phyloP scores from a whole-genome alignment of 2,113 vertebrate species.

The Myxocyprinus asiaticus region DNA sequence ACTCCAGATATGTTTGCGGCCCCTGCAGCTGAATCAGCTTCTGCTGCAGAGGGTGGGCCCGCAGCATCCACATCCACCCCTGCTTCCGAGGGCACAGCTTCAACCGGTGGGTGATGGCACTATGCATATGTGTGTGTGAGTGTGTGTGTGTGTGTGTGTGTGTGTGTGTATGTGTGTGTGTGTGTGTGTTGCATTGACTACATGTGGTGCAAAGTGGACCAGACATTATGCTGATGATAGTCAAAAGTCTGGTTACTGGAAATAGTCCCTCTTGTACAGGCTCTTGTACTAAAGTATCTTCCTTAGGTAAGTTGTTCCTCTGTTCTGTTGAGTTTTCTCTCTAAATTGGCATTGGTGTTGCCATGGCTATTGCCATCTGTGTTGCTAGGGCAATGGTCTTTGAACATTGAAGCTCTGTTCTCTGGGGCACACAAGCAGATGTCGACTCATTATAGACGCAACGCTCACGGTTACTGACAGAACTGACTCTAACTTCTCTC shows the following conservation, averaged over 20 bases:
- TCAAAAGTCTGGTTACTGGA: no score
- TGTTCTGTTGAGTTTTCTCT: constrained; percentile 16
- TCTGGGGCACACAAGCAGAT: constrained; percentile 25
- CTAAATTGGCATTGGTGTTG: constrained; percentile 44
- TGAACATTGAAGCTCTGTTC: constrained; percentile 16
- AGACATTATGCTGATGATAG: neutral
- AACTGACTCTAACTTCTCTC: no score
- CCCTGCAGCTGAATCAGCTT: constrained; percentile 84
- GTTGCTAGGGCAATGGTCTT: constrained; percentile 24
- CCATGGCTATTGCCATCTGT: constrained; percentile 43
- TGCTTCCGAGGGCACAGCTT: constrained; percentile 82
- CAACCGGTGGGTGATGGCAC: constrained; percentile 82
- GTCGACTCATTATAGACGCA: neutral
- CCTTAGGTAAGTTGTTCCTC: neutral
- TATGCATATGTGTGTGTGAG: constrained; percentile 27
- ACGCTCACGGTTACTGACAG: no score
- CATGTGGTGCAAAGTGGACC: neutral
- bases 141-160: neutral
- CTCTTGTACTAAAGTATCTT: no score
- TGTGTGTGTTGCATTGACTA: no score
- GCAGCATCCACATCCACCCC: constrained; percentile 81
- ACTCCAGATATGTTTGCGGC: constrained; percentile 90
- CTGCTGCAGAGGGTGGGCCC: constrained; percentile 85
- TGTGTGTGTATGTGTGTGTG: neutral
- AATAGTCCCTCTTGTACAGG: no score